A percentile compares a stretch with the other conserved stretches of the same genome.
phyloP scores from a whole-genome alignment of 2,113 vertebrate genomes.

The Dryoscopus gambensis region DNA sequence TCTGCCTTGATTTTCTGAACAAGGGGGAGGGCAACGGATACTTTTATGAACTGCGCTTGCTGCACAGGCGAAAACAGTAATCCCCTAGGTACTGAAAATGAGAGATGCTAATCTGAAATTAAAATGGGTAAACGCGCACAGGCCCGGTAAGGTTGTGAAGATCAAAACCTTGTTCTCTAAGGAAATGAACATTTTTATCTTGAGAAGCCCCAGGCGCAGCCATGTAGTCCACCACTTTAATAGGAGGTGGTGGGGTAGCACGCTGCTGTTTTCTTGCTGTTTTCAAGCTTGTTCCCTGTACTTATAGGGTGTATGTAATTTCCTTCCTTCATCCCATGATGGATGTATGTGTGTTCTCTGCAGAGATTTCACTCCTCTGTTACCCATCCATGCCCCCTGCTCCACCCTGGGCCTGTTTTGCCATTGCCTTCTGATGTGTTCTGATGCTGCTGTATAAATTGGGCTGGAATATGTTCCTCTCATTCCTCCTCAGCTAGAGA shows the following conservation, averaged over 20 bases:
- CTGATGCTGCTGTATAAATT: neutral
- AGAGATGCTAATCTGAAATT: constrained; percentile 56
- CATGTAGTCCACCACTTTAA: neutral
- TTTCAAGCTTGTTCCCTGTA: neutral
- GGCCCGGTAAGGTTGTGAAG: neutral
- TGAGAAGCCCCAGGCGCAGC: neutral
- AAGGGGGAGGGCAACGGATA: constrained; percentile 61
- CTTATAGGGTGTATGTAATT: neutral
- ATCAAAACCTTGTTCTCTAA: constrained; percentile 37
- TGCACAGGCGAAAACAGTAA: neutral
- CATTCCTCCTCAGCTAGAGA: neutral
- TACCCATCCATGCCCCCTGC: neutral
- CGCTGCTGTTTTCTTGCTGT: neutral
- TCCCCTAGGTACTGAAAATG: constrained; percentile 20
- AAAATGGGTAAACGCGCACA: neutral
- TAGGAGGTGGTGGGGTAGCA: neutral
- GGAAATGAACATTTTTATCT: constrained; percentile 39
- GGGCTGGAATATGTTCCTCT: neutral
- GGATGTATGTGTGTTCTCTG: neutral
- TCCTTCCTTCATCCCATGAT: neutral
- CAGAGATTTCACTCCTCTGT: neutral
- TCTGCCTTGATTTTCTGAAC: constrained; percentile 61
- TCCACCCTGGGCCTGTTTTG: neutral
- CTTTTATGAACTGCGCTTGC: constrained; percentile 35
- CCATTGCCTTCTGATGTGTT: neutral